Evolutionary conservation across 2,113 vertebrate genomes (phyloP).

Genomic region (Psophia crepitans): DNA sequence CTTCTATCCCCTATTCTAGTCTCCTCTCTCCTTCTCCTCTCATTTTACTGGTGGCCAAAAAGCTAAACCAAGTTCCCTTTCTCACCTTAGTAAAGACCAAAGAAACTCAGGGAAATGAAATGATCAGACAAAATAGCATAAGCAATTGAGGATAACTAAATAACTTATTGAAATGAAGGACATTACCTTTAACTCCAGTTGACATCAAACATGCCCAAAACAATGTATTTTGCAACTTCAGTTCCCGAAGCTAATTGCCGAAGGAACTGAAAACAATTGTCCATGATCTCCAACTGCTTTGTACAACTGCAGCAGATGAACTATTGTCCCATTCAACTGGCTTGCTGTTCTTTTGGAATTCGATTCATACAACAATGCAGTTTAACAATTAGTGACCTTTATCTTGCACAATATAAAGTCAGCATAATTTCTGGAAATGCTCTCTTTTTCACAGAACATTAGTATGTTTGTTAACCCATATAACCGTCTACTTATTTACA

Average conservation of each 20-base stretch:
- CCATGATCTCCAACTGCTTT: neutral
- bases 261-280: constrained; percentile 13
- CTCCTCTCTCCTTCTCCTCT: neutral
- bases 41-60: neutral
- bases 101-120: constrained; percentile 71
- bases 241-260: neutral
- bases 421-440: neutral
- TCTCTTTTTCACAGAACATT: constrained; percentile 8
- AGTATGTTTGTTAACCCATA: constrained; percentile 30
- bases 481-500: constrained; percentile 62
- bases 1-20: constrained; percentile 12
- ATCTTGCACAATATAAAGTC: constrained; percentile 13
- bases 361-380: neutral
- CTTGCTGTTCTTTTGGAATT: neutral
- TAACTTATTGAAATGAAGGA: constrained; percentile 43
- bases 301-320: constrained; percentile 8
- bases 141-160: constrained; percentile 30
- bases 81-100: constrained; percentile 72
- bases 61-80: constrained; percentile 50
- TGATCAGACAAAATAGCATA: constrained; percentile 31
- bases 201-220: constrained; percentile 17
- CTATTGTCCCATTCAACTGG: neutral
- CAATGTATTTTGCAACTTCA: neutral
- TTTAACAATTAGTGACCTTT: neutral
- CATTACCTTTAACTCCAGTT: constrained; percentile 56